Evolutionary conservation across 2,888 invertebrate genomes (phyloP).

Genomic region (Amphipyra tragopoginis): DNA sequence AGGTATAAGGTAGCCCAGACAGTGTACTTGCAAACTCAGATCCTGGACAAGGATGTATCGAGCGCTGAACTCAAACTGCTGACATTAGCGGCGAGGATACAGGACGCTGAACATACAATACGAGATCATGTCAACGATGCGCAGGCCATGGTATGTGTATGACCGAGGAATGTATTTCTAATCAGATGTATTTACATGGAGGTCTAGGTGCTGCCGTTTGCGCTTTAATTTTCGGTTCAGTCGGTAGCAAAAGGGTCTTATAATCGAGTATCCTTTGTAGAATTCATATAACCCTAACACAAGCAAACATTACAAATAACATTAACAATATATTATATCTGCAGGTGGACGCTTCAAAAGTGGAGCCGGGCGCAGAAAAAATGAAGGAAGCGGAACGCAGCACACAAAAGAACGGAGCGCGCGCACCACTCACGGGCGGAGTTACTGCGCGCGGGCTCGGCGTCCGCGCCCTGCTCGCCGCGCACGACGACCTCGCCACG

Average conservation of each 20-base stretch:
- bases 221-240: no score
- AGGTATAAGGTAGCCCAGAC: conserved; percentile 96
- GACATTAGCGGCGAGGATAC: conserved; percentile 82
- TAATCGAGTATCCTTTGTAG: no score
- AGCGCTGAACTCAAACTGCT: conserved; percentile 80
- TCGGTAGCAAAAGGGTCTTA: no score
- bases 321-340: no score
- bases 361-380: conserved; percentile 2
- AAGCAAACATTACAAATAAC: no score
- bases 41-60: conserved; percentile 93
- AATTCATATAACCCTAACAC: no score
- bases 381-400: conserved; percentile 1
- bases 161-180: no score
- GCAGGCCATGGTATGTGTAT: conserved; percentile 32
- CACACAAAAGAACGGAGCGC: not conserved
- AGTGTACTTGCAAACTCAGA: conserved; percentile 95
- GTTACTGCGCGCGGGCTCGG: conserved; percentile 64
- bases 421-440: conserved; percentile 12
- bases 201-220: no score
- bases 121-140: conserved; percentile 47
- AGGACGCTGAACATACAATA: conserved; percentile 75
- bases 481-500: conserved; percentile 73
- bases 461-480: conserved; percentile 75
- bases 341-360: conserved; percentile 32
- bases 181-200: no score